Evolutionary conservation across 2,113 vertebrate species (phyloP).

Genomic region (Sinocyclocheilus anophthalmus): DNA sequence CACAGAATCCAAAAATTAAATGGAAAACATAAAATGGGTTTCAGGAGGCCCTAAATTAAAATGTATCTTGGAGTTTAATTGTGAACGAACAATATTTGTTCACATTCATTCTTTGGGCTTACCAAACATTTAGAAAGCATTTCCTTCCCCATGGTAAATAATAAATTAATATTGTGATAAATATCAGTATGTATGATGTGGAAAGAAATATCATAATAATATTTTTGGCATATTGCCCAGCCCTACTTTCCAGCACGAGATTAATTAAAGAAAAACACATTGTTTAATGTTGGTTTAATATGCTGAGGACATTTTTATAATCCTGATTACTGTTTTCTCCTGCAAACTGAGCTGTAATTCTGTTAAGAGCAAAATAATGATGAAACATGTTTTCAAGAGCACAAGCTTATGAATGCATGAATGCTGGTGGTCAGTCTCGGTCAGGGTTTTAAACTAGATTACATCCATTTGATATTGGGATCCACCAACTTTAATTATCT

Average conservation of each 20-base stretch:
- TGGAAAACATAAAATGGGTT: no score
- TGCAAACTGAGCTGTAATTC: slow-evolving; percentile 48
- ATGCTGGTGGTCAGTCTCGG: slow-evolving; percentile 34
- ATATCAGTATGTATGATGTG: neutral
- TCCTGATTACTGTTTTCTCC: slow-evolving; percentile 52
- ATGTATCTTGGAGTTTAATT: no score
- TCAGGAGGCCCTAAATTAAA: no score
- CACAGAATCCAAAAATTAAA: no score
- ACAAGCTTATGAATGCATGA: slow-evolving; percentile 44
- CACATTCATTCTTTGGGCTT: neutral
- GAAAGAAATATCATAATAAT: neutral
- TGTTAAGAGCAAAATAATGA: slow-evolving; percentile 54
- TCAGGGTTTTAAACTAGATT: slow-evolving; percentile 39
- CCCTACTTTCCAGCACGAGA: neutral
- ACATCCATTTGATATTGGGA: slow-evolving; percentile 40
- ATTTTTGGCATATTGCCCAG: neutral
- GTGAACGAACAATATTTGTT: no score
- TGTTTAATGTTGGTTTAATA: slow-evolving; percentile 36
- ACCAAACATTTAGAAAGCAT: neutral
- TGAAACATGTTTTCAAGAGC: slow-evolving; percentile 53
- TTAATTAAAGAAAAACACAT: slow-evolving; percentile 28
- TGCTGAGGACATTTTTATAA: slow-evolving; percentile 41
- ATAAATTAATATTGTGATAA: neutral
- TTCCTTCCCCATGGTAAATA: neutral
- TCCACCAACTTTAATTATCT: slow-evolving; percentile 31